Conservation (phyloP, 2,888 invertebrate species). For the Cephus pygmeus region DNA sequence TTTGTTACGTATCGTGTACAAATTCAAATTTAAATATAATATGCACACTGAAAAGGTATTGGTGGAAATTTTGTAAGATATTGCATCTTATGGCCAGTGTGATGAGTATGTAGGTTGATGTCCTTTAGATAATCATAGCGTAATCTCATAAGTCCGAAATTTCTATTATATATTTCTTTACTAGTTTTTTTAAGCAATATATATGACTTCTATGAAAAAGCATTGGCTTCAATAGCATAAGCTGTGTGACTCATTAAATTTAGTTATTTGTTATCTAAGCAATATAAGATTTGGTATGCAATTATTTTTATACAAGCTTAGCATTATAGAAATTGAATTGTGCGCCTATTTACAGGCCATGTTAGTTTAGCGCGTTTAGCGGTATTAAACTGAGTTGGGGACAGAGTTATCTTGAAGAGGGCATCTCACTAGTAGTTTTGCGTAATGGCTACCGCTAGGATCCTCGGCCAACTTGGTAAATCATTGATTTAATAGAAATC, state of each 20-base stretch:
- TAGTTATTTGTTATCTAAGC: background rate
- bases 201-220: background rate
- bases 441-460: slow-evolving; percentile 31
- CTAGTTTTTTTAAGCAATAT: background rate
- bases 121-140: background rate
- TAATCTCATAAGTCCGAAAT: background rate
- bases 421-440: slow-evolving; percentile 6
- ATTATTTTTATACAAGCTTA: background rate
- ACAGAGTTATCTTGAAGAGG: slow-evolving; percentile 6
- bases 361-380: background rate
- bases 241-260: background rate
- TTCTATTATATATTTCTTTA: background rate
- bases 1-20: background rate
- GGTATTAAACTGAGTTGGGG: background rate
- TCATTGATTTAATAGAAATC: slow-evolving; percentile 4
- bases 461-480: slow-evolving; percentile 32
- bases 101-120: background rate
- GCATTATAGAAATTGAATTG: background rate
- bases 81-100: background rate
- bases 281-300: background rate
- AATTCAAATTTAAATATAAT: background rate
- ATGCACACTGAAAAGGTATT: background rate
- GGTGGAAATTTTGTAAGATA: background rate
- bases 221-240: background rate
- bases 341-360: background rate